Base-by-base conservation (phyloP, 37 sponge, comb jelly and placozoan species). In the Dysidea cf. avara region DNA sequence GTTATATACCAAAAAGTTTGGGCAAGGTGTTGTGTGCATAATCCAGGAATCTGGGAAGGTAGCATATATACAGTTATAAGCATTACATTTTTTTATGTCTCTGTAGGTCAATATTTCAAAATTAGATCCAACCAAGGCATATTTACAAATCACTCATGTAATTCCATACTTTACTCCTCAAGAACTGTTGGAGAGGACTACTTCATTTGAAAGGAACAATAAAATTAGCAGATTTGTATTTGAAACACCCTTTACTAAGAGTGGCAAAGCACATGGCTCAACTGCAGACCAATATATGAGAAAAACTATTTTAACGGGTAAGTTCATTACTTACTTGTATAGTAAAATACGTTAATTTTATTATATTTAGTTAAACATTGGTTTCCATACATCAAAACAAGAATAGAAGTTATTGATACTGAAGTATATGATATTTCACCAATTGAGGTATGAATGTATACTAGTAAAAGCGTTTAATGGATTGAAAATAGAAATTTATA, bases 91-190 rank as follows among this genome's bases (percentile, higher is more conserved):
- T 13, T 56, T 56, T 28, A 56, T 28, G 30, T 29, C 5, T 31
- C 3, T 31, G 43, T 69, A 94, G 95, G 90, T 96, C 4, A 71
- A 92, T 63, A 12, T 35, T 7, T 53, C 65, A 0, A 36, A 56
- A 14, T 59, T 96, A 29, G 84, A 86, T 39, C 70, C 65, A 20
- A 72, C 79, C 14, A 86, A 83, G 54, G 90, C 86, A 47, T 64
- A 93, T 67, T 82, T 96, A 26, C 97, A 96, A 77, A 77, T 96
- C 49, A 89, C 94, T 18, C 85, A 90, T 40, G 97, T 96, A 31
- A 81, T 74, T 57, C 91, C 97, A 2, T 86, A 89, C 74, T 93
- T 93, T 76, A 76, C 67, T 0, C 14, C 52, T 18, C 87, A 76
- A 59, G 87, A 89, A 34, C 69, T 84, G 47, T 61, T 47, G 31